Conservation (phyloP, 37 sponge, comb jelly and placozoan genomes). For the Cladorhizidae sp. region DNA sequence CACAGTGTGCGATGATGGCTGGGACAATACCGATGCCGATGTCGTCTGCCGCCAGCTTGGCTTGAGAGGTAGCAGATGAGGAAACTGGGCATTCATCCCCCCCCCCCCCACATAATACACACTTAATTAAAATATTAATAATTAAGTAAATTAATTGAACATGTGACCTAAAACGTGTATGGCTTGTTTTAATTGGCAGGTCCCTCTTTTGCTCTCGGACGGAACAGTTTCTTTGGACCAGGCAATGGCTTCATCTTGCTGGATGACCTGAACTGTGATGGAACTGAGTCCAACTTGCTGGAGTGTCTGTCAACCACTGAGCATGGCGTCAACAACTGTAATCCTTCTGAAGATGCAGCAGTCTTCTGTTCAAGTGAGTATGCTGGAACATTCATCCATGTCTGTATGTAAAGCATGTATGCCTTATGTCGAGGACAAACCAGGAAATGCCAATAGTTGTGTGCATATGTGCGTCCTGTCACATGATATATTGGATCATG, state of each 20-base stretch:
- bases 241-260: slow-evolving; percentile 9
- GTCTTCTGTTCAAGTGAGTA: slow-evolving; percentile 16
- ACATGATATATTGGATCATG: no score
- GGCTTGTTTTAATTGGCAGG: neutral
- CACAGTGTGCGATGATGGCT: slow-evolving; percentile 26
- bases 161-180: neutral
- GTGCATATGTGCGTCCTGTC: no score
- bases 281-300: neutral
- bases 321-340: neutral
- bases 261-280: neutral
- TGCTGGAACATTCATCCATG: no score
- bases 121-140: neutral
- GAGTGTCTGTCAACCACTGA: neutral
- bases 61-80: slow-evolving; percentile 5
- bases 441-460: no score
- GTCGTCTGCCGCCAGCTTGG: slow-evolving; percentile 22
- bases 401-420: no score
- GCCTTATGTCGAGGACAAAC: no score
- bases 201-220: neutral
- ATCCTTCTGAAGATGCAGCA: neutral
- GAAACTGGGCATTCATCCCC: no score
- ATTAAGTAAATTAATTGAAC: neutral
- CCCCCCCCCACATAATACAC: no score
- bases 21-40: slow-evolving; percentile 17
- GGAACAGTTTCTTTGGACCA: neutral